A percentile compares a stretch with the other conserved stretches of the same genome.
These are phyloP conservation scores for Tachyglossus aculeatus DNA, from an alignment of 2,797 vertebrate species.

Conservation along the genomic window DNA sequence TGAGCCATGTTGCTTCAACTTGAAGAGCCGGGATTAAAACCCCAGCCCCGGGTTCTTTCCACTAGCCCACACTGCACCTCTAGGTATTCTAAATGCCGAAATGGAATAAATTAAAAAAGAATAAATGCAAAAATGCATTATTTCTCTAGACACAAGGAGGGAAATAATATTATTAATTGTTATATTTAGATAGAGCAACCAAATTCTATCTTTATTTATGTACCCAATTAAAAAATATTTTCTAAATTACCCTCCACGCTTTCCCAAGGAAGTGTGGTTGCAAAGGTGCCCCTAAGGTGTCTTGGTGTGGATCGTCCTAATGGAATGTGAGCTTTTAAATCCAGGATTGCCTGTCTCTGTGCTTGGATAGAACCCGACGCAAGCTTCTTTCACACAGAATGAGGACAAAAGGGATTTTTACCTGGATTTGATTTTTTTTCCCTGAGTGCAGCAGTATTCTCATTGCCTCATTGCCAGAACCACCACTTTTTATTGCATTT, in stretches of 20 bases:
- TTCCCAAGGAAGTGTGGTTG: not conserved
- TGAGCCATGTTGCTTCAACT: too few species aligned
- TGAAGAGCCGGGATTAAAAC: too few species aligned
- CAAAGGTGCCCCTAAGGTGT: not conserved
- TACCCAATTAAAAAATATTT: not conserved
- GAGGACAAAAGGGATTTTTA: conserved; percentile 2
- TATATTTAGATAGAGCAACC: not conserved
- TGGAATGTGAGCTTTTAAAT: not conserved
- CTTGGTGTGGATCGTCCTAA: not conserved
- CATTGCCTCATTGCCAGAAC: conserved; percentile 29
- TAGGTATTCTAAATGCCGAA: too few species aligned
- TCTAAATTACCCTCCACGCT: conserved; percentile 3
- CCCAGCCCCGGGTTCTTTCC: too few species aligned
- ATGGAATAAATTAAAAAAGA: too few species aligned
- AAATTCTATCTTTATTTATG: not conserved
- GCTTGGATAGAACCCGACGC: too few species aligned
- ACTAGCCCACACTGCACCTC: too few species aligned
- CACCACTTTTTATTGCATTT: conserved; percentile 10
- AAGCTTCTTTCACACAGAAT: too few species aligned
- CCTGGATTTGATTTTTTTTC: not conserved
- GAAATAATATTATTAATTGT: too few species aligned
- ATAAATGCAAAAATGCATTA: too few species aligned
- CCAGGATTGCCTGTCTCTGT: too few species aligned
- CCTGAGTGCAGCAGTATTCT: conserved; percentile 11
- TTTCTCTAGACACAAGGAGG: too few species aligned